Evolutionary conservation across 2,888 invertebrate species (phyloP).

Genomic region (Agonopterix subpropinquella): DNA sequence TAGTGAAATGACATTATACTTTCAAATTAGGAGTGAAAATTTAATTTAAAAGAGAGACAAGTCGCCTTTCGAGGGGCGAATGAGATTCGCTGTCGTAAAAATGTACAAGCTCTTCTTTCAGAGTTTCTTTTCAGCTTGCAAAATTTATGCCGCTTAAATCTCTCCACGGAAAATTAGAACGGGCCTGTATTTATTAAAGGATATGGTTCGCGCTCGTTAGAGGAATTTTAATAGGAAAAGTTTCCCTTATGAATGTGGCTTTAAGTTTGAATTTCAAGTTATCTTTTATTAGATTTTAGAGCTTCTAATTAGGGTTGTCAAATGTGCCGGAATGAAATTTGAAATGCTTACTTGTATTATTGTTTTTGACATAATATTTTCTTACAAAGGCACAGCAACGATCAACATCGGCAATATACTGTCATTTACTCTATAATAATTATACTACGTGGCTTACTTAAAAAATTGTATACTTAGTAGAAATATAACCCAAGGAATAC

Average conservation of each 20-base stretch:
- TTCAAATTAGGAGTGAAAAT: conserved; percentile 78
- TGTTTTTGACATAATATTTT: not conserved
- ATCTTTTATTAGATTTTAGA: conserved; percentile 69
- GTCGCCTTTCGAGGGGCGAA: conserved; percentile 65
- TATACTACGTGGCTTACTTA: not conserved
- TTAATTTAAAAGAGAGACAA: conserved; percentile 77
- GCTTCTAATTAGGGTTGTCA: conserved; percentile 65
- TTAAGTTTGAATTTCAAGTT: conserved; percentile 58
- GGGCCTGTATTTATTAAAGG: conserved; percentile 70
- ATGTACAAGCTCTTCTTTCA: conserved; percentile 71
- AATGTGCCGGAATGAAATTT: conserved; percentile 56
- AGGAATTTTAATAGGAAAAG: conserved; percentile 71
- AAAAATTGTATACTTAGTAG: too few species aligned
- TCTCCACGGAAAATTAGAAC: conserved; percentile 69
- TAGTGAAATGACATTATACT: conserved; percentile 77
- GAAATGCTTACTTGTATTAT: conserved; percentile 35
- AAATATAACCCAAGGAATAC: too few species aligned
- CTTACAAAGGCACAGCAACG: too few species aligned
- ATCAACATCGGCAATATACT: too few species aligned
- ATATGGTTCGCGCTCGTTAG: conserved; percentile 67
- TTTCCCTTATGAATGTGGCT: conserved; percentile 71
- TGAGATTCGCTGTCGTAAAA: conserved; percentile 70
- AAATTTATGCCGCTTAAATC: conserved; percentile 72
- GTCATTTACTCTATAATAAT: not conserved
- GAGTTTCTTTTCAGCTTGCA: conserved; percentile 70